These are phyloP conservation scores for Microctonus hyperodae DNA, from an alignment of 2,888 invertebrate species.

Conservation along the genomic window DNA sequence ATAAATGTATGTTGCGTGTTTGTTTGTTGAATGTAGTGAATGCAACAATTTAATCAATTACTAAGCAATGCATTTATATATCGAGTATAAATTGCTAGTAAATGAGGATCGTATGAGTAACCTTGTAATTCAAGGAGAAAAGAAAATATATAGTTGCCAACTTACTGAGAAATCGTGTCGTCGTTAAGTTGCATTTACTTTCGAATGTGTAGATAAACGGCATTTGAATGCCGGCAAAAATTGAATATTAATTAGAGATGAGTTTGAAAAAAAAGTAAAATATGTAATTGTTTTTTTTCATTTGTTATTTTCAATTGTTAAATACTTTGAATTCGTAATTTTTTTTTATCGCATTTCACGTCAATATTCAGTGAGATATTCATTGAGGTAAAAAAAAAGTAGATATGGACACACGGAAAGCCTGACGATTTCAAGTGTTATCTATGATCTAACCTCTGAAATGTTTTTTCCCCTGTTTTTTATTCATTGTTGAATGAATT, in stretches of 20 bases:
- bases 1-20: conserved; percentile 5
- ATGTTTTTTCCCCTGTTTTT: conserved; percentile 29
- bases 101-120: conserved; percentile 20
- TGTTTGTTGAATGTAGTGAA: conserved; percentile 11
- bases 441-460: conserved; percentile 43
- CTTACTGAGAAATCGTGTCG: conserved; percentile 6
- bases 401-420: background rate
- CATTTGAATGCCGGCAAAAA: background rate
- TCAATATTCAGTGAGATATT: background rate
- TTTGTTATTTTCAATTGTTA: conserved; percentile 15
- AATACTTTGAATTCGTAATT: background rate
- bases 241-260: background rate
- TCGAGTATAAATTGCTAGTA: conserved; percentile 8
- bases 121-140: conserved; percentile 28
- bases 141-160: conserved; percentile 21
- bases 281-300: background rate
- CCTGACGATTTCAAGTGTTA: conserved; percentile 32
- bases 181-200: conserved; percentile 20
- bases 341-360: background rate
- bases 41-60: conserved; percentile 34
- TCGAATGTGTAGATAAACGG: background rate
- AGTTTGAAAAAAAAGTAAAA: background rate
- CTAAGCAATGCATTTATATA: conserved; percentile 33
- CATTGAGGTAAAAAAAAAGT: conserved; percentile 4
- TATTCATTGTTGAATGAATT: conserved; percentile 12